A percentile compares a stretch with the other conserved stretches of the same genome.
Conservation (phyloP, 2,797 vertebrate genomes). For the Prionace glauca region DNA sequence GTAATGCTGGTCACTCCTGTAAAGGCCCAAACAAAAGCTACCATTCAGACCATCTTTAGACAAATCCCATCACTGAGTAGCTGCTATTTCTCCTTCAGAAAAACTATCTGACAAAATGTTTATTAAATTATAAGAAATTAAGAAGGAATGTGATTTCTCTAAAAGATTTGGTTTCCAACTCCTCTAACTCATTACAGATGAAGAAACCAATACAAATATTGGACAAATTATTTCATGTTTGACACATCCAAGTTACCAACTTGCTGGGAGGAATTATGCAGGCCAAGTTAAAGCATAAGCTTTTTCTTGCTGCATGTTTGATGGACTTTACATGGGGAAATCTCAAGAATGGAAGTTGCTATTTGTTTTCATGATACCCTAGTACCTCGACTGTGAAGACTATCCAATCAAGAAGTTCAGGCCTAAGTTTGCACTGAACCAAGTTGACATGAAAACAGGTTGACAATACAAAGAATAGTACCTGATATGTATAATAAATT, state of each 20-base stretch:
- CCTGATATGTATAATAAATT: not conserved
- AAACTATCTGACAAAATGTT: not conserved
- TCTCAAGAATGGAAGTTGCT: not conserved
- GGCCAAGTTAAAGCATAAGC: not conserved
- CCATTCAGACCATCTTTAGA: not conserved
- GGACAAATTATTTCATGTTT: not conserved
- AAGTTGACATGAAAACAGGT: not conserved
- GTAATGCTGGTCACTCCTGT: not conserved
- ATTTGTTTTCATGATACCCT: not conserved
- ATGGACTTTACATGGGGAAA: not conserved
- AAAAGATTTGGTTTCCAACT: not conserved
- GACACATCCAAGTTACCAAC: not conserved
- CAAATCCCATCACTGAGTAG: not conserved
- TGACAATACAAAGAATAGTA: not conserved
- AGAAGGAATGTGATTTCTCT: not conserved
- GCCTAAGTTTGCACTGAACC: not conserved
- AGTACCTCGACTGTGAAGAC: not conserved
- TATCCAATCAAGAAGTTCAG: not conserved
- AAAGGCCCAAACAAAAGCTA: conserved; percentile 28
- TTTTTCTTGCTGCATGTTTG: not conserved
- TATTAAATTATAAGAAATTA: not conserved
- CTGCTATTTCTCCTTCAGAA: not conserved
- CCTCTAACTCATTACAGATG: not conserved
- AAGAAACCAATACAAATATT: not conserved
- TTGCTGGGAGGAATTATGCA: not conserved